phyloP scores from a whole-genome alignment of 2,113 vertebrate genomes.

The Pao palembangensis region DNA sequence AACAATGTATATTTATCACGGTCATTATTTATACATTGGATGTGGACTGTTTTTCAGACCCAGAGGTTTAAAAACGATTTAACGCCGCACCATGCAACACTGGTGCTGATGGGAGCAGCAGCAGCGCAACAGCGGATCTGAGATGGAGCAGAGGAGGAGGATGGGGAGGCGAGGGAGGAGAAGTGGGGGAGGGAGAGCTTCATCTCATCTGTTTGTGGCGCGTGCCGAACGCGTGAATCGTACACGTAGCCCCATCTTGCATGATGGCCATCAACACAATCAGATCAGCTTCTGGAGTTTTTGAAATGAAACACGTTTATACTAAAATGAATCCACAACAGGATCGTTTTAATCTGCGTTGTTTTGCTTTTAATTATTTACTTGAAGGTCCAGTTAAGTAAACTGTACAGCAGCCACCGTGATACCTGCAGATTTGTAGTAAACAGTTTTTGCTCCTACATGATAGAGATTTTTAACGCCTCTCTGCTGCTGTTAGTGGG shows the following conservation, averaged over 20 bases:
- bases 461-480: neutral
- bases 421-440: no score
- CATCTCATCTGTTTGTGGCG: slow-evolving; percentile 70
- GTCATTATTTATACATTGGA: no score
- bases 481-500: neutral
- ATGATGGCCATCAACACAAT: neutral
- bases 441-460: neutral
- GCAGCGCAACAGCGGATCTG: neutral
- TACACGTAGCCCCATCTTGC: neutral
- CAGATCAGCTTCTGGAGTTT: no score
- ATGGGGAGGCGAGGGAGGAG: slow-evolving; percentile 5
- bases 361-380: no score
- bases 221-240: slow-evolving; percentile 76
- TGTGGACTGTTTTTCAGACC: neutral
- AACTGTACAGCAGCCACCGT: no score
- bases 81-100: neutral
- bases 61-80: no score
- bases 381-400: no score
- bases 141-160: neutral
- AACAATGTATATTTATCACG: no score
- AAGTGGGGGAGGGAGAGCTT: neutral
- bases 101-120: slow-evolving; percentile 31
- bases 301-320: no score
- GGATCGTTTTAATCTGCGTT: no score
- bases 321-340: no score